phyloP scores from a whole-genome alignment of 2,797 vertebrate species.

The Percopsis omiscomaycus region DNA sequence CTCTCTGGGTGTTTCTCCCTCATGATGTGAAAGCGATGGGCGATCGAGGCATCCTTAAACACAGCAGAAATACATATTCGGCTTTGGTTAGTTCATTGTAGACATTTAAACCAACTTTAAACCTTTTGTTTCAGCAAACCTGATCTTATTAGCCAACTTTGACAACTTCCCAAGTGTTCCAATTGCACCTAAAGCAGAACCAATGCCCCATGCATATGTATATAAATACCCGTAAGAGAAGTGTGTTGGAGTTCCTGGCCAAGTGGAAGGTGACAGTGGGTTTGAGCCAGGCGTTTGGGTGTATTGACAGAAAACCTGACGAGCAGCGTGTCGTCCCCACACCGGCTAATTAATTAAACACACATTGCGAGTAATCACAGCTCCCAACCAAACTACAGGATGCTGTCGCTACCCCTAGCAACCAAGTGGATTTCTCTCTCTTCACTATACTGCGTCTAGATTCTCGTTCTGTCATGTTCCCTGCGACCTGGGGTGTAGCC shows the following conservation, averaged over 20 bases:
- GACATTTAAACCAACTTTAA: neutral
- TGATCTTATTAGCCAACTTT: neutral
- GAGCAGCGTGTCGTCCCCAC: constrained; percentile 61
- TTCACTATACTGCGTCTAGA: neutral
- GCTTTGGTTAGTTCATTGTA: constrained; percentile 13
- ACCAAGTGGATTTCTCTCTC: constrained; percentile 65
- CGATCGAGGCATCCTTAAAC: constrained; percentile 88
- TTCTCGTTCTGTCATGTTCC: neutral
- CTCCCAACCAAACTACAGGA: constrained; percentile 63
- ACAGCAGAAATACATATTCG: constrained; percentile 20
- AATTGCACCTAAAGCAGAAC: constrained; percentile 17
- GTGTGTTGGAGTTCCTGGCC: constrained; percentile 49
- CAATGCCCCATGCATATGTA: constrained; percentile 27
- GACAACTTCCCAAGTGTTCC: constrained; percentile 2
- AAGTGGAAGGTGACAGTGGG: constrained; percentile 28
- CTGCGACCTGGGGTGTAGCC: neutral
- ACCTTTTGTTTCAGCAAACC: too few relatives aligned
- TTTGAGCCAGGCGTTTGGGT: constrained; percentile 50
- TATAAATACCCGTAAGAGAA: constrained; percentile 13
- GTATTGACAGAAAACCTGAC: constrained; percentile 69
- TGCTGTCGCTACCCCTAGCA: constrained; percentile 72
- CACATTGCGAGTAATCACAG: constrained; percentile 73
- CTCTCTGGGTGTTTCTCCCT: constrained; percentile 91
- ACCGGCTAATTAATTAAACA: constrained; percentile 76
- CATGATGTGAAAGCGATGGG: constrained; percentile 92